These are phyloP conservation scores for Monochamus alternatus DNA, from an alignment of 2,888 invertebrate genomes.

Conservation along the genomic window DNA sequence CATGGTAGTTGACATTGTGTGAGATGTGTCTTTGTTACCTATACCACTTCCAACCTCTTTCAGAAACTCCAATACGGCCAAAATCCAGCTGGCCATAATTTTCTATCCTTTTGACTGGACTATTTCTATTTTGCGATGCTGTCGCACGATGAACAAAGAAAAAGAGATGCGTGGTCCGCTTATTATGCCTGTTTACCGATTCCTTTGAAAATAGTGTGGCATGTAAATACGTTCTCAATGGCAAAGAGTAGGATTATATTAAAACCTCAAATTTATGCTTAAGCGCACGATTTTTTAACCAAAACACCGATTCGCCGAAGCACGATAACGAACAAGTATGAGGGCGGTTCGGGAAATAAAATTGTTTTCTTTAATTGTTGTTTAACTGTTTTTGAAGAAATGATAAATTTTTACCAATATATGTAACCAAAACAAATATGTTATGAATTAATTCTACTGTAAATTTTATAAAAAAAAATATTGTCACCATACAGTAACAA, in stretches of 20 bases:
- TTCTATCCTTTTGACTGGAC: background rate
- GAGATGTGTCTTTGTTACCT: too few species aligned
- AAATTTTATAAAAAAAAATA: too few species aligned
- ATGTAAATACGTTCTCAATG: slow-evolving; percentile 31
- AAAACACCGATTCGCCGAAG: slow-evolving; percentile 9
- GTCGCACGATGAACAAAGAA: slow-evolving; percentile 1
- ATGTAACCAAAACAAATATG: too few species aligned
- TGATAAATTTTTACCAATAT: too few species aligned
- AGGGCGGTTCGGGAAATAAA: background rate
- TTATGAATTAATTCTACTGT: too few species aligned
- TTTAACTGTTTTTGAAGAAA: background rate
- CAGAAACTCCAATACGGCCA: background rate
- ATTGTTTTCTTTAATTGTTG: background rate
- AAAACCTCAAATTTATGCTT: slow-evolving; percentile 24
- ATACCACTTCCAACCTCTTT: too few species aligned
- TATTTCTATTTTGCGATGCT: background rate
- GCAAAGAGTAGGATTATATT: slow-evolving; percentile 24
- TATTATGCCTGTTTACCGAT: slow-evolving; percentile 28
- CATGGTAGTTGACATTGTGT: too few species aligned
- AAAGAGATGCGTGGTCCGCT: slow-evolving; percentile 20
- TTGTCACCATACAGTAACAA: too few species aligned
- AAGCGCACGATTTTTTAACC: slow-evolving; percentile 9
- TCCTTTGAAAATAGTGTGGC: slow-evolving; percentile 16
- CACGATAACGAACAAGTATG: background rate
- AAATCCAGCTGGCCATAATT: background rate